A percentile compares a stretch with the other conserved stretches of the same genome.
These are phyloP conservation scores for Crocallis elinguaria DNA, from an alignment of 2,888 invertebrate species.

Conservation along the genomic window DNA sequence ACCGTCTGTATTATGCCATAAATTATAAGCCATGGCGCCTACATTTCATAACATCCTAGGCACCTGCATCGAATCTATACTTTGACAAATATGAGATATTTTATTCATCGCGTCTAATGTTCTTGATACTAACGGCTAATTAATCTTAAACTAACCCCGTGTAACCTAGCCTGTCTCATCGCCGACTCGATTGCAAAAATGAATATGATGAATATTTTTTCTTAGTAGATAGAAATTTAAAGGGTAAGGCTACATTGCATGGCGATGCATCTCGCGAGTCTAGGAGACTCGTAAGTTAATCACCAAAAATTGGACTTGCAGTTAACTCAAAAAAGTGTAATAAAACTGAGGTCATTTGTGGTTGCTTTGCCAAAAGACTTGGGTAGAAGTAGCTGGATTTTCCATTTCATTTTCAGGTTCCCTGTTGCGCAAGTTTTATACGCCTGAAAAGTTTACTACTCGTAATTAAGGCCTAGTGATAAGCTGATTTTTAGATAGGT, in stretches of 20 bases:
- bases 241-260: slow-evolving; percentile 21
- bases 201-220: slow-evolving; percentile 26
- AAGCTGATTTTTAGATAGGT: too few species aligned
- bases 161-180: slow-evolving; percentile 15
- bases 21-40: slow-evolving; percentile 9
- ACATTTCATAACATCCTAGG: slow-evolving; percentile 14
- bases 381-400: too few species aligned
- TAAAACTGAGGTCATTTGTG: too few species aligned
- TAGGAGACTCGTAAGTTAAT: background rate
- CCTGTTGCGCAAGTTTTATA: too few species aligned
- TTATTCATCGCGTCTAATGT: slow-evolving; percentile 13
- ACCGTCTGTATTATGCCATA: too few species aligned
- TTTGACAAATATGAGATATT: slow-evolving; percentile 16
- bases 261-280: background rate
- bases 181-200: slow-evolving; percentile 27
- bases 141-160: slow-evolving; percentile 14
- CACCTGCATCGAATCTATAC: background rate
- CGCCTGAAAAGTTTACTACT: too few species aligned
- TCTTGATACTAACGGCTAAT: slow-evolving; percentile 14
- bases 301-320: too few species aligned
- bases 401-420: too few species aligned
- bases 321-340: too few species aligned
- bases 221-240: slow-evolving; percentile 18
- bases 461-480: too few species aligned
- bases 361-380: too few species aligned